Evolutionary conservation across 2,797 vertebrate genomes (phyloP).

Genomic region (Sebastes taczanowskii): DNA sequence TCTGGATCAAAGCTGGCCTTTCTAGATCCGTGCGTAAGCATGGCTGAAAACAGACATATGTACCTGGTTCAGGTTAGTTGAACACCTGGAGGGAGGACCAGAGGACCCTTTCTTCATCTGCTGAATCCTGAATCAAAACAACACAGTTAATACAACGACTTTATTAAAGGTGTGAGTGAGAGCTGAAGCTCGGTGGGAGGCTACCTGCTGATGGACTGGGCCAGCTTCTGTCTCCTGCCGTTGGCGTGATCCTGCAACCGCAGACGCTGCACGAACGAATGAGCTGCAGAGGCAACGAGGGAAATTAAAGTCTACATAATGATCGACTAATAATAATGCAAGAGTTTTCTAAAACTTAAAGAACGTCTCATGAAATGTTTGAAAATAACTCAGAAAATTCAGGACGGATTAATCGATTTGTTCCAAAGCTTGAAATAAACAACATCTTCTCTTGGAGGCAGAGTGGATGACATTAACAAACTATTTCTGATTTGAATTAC

Average conservation of each 20-base stretch:
- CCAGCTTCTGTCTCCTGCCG: slow-evolving; percentile 59
- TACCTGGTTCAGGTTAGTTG: slow-evolving; percentile 61
- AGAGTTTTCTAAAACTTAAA: too few relatives aligned
- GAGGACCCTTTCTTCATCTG: slow-evolving; percentile 68
- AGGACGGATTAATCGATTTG: not conserved
- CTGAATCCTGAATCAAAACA: slow-evolving; percentile 62
- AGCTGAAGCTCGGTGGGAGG: not conserved
- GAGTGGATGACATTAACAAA: too few relatives aligned
- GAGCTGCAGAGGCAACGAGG: slow-evolving; percentile 51
- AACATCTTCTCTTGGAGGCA: too few relatives aligned
- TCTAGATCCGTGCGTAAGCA: too few relatives aligned
- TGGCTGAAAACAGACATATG: too few relatives aligned
- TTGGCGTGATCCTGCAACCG: slow-evolving; percentile 64
- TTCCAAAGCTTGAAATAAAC: too few relatives aligned
- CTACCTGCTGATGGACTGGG: slow-evolving; percentile 70
- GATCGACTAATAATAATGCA: not conserved
- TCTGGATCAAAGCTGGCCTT: too few relatives aligned
- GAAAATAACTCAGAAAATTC: not conserved
- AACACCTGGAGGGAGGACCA: slow-evolving; percentile 47
- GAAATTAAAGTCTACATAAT: not conserved
- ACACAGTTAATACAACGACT: not conserved
- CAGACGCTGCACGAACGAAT: slow-evolving; percentile 76
- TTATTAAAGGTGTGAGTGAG: not conserved
- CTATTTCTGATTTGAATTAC: slow-evolving; percentile 33
- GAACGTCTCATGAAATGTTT: too few relatives aligned